Conservation (phyloP, 1,140 invertebrate genomes). For the Heliconius himera region DNA sequence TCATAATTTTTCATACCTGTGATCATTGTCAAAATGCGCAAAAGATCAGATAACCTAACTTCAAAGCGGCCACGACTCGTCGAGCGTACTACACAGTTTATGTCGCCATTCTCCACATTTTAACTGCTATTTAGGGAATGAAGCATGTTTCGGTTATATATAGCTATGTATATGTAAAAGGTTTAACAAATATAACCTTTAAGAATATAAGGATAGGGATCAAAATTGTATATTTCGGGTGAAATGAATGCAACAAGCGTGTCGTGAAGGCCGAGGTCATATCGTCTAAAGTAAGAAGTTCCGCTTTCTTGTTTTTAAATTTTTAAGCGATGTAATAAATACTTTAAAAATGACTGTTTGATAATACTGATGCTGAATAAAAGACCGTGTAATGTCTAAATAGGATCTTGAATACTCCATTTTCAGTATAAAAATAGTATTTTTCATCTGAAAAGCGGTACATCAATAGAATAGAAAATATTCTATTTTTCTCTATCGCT, state of each 20-base stretch:
- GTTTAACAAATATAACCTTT: not conserved
- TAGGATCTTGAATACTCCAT: not conserved
- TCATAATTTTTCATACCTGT: too few relatives aligned
- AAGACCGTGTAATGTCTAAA: not conserved
- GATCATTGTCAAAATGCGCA: too few relatives aligned
- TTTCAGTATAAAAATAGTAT: too few relatives aligned
- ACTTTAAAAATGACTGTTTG: not conserved
- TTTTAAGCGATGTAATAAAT: not conserved
- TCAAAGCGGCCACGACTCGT: too few relatives aligned
- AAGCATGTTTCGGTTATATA: slow-evolving; percentile 18
- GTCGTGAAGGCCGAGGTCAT: slow-evolving; percentile 37
- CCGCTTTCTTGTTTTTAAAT: slow-evolving; percentile 29
- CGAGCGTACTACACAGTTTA: not conserved
- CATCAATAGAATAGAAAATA: too few relatives aligned
- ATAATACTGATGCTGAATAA: not conserved
- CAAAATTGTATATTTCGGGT: not conserved
- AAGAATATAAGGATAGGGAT: not conserved
- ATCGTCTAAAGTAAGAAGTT: slow-evolving; percentile 24
- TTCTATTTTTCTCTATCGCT: too few relatives aligned
- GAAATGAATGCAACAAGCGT: slow-evolving; percentile 29
- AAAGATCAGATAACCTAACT: too few relatives aligned
- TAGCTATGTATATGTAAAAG: not conserved
- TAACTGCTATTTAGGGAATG: slow-evolving; percentile 35
- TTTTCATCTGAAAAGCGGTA: too few relatives aligned
- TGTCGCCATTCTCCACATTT: slow-evolving; percentile 26